Conservation (phyloP, 2,113 vertebrate genomes). For the Actinemys pallida region DNA sequence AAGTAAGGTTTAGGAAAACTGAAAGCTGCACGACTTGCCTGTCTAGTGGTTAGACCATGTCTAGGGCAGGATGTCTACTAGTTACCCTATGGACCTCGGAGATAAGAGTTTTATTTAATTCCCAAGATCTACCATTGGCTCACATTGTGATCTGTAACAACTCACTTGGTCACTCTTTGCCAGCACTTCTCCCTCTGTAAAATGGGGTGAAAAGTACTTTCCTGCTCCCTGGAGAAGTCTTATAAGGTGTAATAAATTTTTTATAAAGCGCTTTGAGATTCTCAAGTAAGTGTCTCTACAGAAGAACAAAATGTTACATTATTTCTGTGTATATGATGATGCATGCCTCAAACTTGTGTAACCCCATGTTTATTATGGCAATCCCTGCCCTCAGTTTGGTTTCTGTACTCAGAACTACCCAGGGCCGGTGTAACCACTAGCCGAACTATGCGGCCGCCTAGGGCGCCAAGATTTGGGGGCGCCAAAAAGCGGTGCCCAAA, state of each 20-base stretch:
- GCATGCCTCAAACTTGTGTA: neutral
- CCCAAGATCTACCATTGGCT: neutral
- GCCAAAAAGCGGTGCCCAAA: too few species aligned
- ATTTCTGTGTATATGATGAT: neutral
- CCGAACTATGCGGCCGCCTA: too few species aligned
- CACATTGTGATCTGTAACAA: neutral
- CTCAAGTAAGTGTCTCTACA: neutral
- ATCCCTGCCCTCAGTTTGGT: fast-evolving
- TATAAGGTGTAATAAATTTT: neutral
- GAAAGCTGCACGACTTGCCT: neutral
- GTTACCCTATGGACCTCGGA: neutral
- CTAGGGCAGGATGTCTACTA: neutral
- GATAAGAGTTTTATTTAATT: neutral
- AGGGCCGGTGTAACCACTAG: too few species aligned
- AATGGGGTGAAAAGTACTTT: neutral
- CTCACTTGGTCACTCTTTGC: neutral
- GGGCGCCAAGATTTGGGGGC: too few species aligned
- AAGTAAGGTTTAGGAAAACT: neutral
- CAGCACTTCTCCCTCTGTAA: neutral
- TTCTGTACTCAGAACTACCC: neutral
- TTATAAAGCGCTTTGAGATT: neutral
- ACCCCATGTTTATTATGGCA: neutral
- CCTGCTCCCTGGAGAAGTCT: neutral
- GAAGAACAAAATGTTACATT: neutral
- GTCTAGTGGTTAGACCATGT: neutral